A percentile compares a stretch with the other conserved stretches of the same genome.
Evolutionary conservation across 30 jellyfish, hydroid and myxozoan species (phyloP).

Genomic region (Aurelia sp.): DNA sequence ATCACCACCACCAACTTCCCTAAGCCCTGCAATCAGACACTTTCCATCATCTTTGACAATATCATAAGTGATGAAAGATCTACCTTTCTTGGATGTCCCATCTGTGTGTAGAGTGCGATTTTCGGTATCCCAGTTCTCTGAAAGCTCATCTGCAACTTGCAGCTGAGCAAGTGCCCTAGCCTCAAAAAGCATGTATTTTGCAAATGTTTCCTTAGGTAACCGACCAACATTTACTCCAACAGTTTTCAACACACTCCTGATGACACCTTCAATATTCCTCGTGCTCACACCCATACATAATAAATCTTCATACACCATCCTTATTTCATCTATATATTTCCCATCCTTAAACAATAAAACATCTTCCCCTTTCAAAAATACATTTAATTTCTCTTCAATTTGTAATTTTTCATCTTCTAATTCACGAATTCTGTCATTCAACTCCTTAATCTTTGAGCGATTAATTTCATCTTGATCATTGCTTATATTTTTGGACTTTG

Average conservation of each 20-base stretch:
- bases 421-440: slow-evolving; percentile 1
- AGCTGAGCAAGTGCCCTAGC: background rate
- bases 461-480: too few relatives aligned
- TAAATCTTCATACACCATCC: too few relatives aligned
- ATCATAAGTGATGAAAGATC: slow-evolving; percentile 13
- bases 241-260: too few relatives aligned
- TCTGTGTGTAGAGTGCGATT: slow-evolving; percentile 22
- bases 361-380: too few relatives aligned
- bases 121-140: background rate
- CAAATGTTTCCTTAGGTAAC: slow-evolving; percentile 1
- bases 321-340: too few relatives aligned
- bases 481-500: too few relatives aligned
- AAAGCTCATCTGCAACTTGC: background rate
- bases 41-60: slow-evolving; percentile 49
- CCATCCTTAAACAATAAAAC: too few relatives aligned
- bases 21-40: slow-evolving; percentile 13
- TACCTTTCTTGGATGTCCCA: slow-evolving; percentile 53
- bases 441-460: background rate
- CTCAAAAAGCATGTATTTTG: background rate
- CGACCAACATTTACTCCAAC: background rate
- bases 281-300: too few relatives aligned
- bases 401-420: slow-evolving; percentile 9
- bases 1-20: slow-evolving; percentile 47
- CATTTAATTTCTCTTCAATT: slow-evolving; percentile 2
- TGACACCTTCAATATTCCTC: too few relatives aligned